phyloP scores from a whole-genome alignment of 2,797 vertebrate genomes.

The Ficedula albicollis region DNA sequence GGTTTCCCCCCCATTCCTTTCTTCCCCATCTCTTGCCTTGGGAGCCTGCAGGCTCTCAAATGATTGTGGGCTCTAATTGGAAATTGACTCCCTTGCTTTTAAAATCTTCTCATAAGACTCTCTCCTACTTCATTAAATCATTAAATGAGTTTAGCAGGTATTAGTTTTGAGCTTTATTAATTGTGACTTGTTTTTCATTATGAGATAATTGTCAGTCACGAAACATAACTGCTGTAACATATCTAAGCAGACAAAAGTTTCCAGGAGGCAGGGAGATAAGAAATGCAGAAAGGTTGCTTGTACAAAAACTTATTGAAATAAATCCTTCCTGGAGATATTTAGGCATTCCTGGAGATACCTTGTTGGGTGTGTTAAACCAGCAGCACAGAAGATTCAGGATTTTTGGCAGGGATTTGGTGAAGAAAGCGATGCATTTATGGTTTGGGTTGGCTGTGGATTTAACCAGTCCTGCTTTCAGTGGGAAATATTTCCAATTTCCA shows the following conservation, averaged over 20 bases:
- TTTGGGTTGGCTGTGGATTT: not conserved
- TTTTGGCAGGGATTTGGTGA: not conserved
- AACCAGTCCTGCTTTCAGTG: not conserved
- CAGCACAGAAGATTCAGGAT: not conserved
- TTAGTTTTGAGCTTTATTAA: slow-evolving; percentile 91
- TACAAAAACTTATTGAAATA: not conserved
- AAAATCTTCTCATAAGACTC: slow-evolving; percentile 72
- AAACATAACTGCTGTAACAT: slow-evolving; percentile 79
- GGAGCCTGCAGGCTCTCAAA: slow-evolving; percentile 5
- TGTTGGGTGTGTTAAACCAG: not conserved
- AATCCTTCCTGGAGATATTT: not conserved
- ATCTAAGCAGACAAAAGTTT: slow-evolving; percentile 50
- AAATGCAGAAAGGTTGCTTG: slow-evolving; percentile 2
- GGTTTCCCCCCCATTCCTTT: not conserved
- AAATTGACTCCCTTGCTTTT: slow-evolving; percentile 73
- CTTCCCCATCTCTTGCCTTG: not conserved
- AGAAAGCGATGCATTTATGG: not conserved
- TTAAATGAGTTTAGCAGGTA: slow-evolving; percentile 86
- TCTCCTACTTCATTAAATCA: slow-evolving; percentile 83
- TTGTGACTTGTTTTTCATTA: slow-evolving; percentile 97
- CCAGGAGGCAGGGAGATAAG: slow-evolving; percentile 12
- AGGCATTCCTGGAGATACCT: not conserved
- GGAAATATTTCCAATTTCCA: not conserved
- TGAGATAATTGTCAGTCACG: slow-evolving; percentile 90
- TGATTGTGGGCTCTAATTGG: slow-evolving; percentile 72